Evolutionary conservation across 2,113 vertebrate genomes (phyloP), one percentile per base, ranked within the genome.

Genomic region (Salvelinus sp.): DNA sequence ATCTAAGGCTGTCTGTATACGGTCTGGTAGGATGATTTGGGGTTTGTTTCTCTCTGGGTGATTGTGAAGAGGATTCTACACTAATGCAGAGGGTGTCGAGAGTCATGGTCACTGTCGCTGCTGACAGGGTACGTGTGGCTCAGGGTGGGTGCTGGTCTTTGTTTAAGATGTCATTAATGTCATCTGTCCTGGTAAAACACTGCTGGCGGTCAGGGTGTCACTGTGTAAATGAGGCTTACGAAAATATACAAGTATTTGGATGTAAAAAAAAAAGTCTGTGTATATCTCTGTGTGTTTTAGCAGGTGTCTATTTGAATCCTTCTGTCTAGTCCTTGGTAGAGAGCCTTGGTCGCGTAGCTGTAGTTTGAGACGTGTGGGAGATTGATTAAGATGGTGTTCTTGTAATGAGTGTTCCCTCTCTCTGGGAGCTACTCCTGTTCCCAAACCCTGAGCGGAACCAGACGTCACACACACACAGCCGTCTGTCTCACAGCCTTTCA

Each of bases 141-240:
- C n/a, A 18, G 23, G 14, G 13, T 57, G 25, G 4, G 33, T 25
- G 18, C 33, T 1, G 80, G 75, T 70, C 82, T 80, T 75, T 74
- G 82, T 87, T 83, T 84, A 79, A 50, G 78, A 79, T 82, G 83
- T 89, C 88, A 83, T 86, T 83, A 85, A 79, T 3, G 18, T 54
- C 16, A 3, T 4, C 25, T 60, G 50, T 13, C 30, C 14, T 25
- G n/a, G 58, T 12, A 62, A 58, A 58, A 4, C 57, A 58, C 2
- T 7, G 58, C 20, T n/a, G 58, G 20, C 2, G 6, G 58, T 60
- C 58, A 50, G 14, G 14, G 13, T 54, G 3, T 62, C 58, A 6
- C n/a, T 9, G 5, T 22, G 18, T 22, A 60, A 60, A 20, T 6
- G 18, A n/a, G 58, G 58, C 18, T 18, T 20, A 18, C 6, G 54